phyloP scores from a whole-genome alignment of 2,113 vertebrate species.

The Dromiciops gliroides region DNA sequence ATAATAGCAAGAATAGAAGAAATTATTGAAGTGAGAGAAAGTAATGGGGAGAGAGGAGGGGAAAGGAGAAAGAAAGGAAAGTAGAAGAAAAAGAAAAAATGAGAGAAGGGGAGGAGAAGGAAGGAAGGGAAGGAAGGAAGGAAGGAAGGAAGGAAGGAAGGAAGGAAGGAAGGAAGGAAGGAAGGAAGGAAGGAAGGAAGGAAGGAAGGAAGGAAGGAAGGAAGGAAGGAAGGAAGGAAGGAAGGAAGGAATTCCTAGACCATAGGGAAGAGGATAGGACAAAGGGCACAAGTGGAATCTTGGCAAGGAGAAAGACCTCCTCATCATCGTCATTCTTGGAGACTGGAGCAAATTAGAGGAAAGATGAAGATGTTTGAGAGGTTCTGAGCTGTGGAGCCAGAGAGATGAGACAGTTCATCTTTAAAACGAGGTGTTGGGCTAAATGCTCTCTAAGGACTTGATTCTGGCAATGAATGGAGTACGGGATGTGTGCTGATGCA shows the following conservation, averaged over 20 bases:
- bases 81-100: neutral
- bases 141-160: neutral
- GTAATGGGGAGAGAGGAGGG: neutral
- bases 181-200: neutral
- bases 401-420: neutral
- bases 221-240: too few relatives aligned
- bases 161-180: neutral
- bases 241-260: neutral
- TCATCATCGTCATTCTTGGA: neutral
- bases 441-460: neutral
- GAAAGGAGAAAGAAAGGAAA: neutral
- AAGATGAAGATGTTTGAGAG: neutral
- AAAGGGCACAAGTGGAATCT: neutral
- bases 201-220: too few relatives aligned
- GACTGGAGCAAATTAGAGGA: neutral
- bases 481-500: neutral
- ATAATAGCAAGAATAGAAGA: too few relatives aligned
- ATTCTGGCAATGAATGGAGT: neutral
- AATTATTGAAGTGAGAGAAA: neutral
- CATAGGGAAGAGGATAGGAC: neutral
- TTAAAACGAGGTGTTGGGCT: neutral
- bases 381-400: neutral
- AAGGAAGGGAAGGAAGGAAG: neutral
- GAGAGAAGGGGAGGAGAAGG: neutral
- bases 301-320: neutral